These are phyloP conservation scores for Frieseomelitta varia DNA, from an alignment of 1,140 invertebrate species.

Conservation along the genomic window DNA sequence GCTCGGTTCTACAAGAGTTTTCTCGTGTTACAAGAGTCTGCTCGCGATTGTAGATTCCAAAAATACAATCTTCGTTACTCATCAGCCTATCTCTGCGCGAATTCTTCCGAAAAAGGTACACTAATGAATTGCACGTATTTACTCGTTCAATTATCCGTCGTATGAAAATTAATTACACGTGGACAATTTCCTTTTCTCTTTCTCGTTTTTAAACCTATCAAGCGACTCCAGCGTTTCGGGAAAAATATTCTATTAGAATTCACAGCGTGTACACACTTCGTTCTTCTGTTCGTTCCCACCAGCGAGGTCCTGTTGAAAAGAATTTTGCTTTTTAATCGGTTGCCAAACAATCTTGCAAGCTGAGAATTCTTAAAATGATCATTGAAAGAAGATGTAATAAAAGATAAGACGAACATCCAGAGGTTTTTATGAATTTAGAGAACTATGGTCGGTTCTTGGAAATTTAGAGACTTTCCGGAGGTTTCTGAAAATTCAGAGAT, in stretches of 20 bases:
- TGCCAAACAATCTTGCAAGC: neutral
- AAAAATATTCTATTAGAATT: constrained; percentile 11
- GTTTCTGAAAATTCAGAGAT: no score
- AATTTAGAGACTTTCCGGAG: no score
- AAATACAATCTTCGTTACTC: constrained; percentile 48
- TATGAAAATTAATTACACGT: constrained; percentile 40
- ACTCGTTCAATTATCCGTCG: constrained; percentile 3
- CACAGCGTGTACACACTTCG: neutral
- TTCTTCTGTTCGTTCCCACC: neutral
- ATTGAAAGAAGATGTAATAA: neutral
- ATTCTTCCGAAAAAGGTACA: constrained; percentile 16
- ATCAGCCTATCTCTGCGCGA: neutral
- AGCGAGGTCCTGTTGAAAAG: constrained; percentile 14
- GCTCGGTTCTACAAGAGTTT: constrained; percentile 13
- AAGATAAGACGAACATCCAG: neutral
- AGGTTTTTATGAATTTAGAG: no score
- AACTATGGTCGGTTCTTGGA: no score
- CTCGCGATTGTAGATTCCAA: constrained; percentile 39
- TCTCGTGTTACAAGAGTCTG: constrained; percentile 3
- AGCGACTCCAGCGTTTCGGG: neutral
- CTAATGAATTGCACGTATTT: constrained; percentile 43
- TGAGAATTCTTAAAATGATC: neutral
- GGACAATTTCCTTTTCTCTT: neutral
- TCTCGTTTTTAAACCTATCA: constrained; percentile 16
- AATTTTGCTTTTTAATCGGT: neutral